These are phyloP conservation scores for Sinodicranocentrus sp. DNA, from an alignment of 2,888 invertebrate genomes.

Conservation along the genomic window DNA sequence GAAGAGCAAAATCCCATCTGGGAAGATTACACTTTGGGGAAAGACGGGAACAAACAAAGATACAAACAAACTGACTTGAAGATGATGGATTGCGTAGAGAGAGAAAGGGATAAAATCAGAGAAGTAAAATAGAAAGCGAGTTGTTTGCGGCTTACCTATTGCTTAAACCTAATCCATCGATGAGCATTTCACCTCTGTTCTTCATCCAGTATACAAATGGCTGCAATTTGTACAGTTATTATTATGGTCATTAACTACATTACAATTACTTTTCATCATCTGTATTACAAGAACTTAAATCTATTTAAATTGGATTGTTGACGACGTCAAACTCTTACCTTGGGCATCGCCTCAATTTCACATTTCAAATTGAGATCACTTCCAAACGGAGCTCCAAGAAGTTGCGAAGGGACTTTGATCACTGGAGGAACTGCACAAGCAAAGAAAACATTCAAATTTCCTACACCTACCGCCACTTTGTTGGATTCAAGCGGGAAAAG, in stretches of 20 bases:
- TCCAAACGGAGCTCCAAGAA: conserved; percentile 91
- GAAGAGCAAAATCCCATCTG: too few relatives aligned
- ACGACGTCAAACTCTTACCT: conserved; percentile 32
- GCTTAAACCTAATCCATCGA: conserved; percentile 85
- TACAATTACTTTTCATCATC: too few relatives aligned
- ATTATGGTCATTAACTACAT: too few relatives aligned
- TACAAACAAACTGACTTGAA: too few relatives aligned
- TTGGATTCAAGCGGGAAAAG: too few relatives aligned
- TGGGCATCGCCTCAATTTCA: conserved; percentile 91
- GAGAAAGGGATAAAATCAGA: conserved; percentile 22
- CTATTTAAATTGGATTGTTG: not conserved
- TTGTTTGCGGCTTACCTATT: conserved; percentile 72
- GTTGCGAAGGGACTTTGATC: conserved; percentile 92
- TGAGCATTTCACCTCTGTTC: conserved; percentile 87
- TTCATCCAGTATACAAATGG: conserved; percentile 89
- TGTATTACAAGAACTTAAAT: not conserved
- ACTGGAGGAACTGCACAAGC: conserved; percentile 95
- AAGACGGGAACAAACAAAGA: too few relatives aligned
- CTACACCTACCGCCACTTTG: too few relatives aligned
- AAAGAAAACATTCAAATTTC: conserved; percentile 29
- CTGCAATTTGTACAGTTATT: conserved; percentile 30
- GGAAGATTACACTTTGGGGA: too few relatives aligned
- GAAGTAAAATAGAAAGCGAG: too few relatives aligned
- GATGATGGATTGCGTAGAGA: conserved; percentile 42
- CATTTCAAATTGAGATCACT: conserved; percentile 92